Conservation (phyloP, 2,888 invertebrate genomes). For the Amphipyra tragopoginis region DNA sequence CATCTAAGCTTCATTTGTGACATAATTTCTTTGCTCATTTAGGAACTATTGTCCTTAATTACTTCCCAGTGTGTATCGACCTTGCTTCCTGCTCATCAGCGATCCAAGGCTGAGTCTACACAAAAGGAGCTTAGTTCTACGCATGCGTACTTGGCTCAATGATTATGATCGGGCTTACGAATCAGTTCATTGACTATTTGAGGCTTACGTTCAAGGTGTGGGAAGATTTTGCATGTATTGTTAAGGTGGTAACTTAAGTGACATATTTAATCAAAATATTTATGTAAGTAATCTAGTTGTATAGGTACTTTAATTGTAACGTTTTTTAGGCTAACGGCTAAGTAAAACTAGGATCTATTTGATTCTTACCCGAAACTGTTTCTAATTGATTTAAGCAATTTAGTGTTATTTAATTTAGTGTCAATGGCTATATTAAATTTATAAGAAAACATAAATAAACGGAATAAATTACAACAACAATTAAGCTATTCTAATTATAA, state of each 20-base stretch:
- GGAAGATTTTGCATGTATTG: slow-evolving; percentile 26
- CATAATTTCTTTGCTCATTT: slow-evolving; percentile 32
- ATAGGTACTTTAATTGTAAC: too few species aligned
- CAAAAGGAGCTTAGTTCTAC: slow-evolving; percentile 48
- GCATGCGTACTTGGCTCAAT: slow-evolving; percentile 30
- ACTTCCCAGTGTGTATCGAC: slow-evolving; percentile 53
- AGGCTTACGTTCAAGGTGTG: slow-evolving; percentile 41
- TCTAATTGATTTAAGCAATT: too few species aligned
- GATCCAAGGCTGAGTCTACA: slow-evolving; percentile 50
- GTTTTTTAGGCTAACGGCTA: too few species aligned
- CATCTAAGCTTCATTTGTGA: slow-evolving; percentile 13
- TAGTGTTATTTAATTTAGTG: too few species aligned
- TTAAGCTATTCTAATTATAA: too few species aligned
- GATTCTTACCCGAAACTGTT: too few species aligned
- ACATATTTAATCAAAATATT: slow-evolving; percentile 9
- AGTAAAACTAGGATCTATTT: too few species aligned
- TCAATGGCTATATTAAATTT: too few species aligned
- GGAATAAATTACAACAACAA: too few species aligned
- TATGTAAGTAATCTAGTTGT: too few species aligned
- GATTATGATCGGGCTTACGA: slow-evolving; percentile 51
- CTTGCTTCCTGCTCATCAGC: slow-evolving; percentile 58
- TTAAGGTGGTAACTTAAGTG: slow-evolving; percentile 1
- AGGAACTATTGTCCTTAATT: slow-evolving; percentile 43
- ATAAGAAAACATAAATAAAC: too few species aligned
- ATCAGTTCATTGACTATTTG: slow-evolving; percentile 43